A percentile compares a stretch with the other conserved stretches of the same genome.
These are phyloP conservation scores for Steinernema feltiae DNA, from an alignment of 1,140 invertebrate genomes.

Conservation along the genomic window DNA sequence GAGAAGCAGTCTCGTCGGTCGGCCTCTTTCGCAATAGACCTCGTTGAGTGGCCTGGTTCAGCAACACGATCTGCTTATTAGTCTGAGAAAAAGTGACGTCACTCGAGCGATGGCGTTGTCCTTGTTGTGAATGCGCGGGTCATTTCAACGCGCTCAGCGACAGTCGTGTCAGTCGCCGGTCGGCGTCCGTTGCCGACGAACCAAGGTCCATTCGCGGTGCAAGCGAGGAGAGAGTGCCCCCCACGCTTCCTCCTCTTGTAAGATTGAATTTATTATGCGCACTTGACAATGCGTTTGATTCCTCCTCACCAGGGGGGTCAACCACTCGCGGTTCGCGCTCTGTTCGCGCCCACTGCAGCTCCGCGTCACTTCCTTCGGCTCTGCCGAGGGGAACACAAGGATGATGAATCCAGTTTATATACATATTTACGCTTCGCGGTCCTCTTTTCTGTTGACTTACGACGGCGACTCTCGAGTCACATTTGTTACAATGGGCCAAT, in stretches of 20 bases:
- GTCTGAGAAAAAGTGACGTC: neutral
- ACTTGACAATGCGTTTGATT: neutral
- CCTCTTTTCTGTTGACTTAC: neutral
- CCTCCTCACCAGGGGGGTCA: neutral
- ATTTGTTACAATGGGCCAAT: neutral
- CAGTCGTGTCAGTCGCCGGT: neutral
- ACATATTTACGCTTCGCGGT: neutral
- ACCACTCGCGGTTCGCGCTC: too few species aligned
- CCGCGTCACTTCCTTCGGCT: neutral
- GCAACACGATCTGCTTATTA: neutral
- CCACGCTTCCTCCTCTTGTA: neutral
- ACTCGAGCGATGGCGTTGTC: neutral
- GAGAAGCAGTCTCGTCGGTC: too few species aligned
- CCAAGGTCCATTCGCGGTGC: neutral
- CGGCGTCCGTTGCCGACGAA: neutral
- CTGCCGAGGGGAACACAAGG: neutral
- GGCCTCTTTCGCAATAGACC: too few species aligned
- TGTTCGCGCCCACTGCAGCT: neutral
- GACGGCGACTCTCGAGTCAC: neutral
- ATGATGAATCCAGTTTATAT: neutral
- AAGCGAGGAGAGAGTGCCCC: neutral
- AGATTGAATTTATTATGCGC: constrained; percentile 7
- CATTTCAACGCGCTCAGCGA: neutral
- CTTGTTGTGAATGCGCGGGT: neutral
- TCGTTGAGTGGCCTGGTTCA: too few species aligned